Base-by-base conservation (phyloP, 1,140 invertebrate species). In the Cepaea nemoralis region DNA sequence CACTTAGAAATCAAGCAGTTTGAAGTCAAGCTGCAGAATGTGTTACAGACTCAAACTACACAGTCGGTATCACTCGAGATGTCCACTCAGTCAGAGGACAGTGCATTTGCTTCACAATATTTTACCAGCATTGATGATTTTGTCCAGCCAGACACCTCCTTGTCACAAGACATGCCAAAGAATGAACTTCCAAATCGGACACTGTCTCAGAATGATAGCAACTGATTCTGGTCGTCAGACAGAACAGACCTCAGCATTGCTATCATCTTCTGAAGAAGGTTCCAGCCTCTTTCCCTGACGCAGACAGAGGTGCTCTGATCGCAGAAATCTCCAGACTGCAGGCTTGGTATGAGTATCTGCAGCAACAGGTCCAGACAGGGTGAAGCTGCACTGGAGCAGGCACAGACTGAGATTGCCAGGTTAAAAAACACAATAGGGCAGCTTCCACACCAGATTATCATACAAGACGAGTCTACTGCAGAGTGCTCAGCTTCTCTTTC, bases 1-100 rank as follows among this genome's bases (percentile, higher is more conserved):
- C 55, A 69, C 33, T 39, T 66, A 14, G 63, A 82, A 42, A 31
- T 79, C 10, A 40, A 83, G n/a, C 48, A 82, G 27, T 39, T 66
- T 16, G 63, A 82, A 42, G 37, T 79, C 10, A 40, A 83, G n/a
- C 48, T 81, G 27, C 81, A 80, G 31, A 48, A 74, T 27, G 67
- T 79, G 42, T 45, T 45, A n/a, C 71, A 40, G 8, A 39, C n/a
- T 70, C 39, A 81, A 45, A 71, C 81, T 42, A 40, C 81, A 5
- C 33, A 45, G 24, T 33, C 35, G 27, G 27, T 67, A 42, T 42
- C 33, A 40, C 45, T 35, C 6, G 76, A 71, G 71, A n/a, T n/a
- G 66, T 6, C 31, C 8, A 37, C 19, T 42, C 81, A 78, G 27
- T 0, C 63, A 70, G 22, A 35, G 31, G 14, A 55, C 35, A 37